Conservation (phyloP, 2,113 vertebrate species). For the Pelecanus crispus region DNA sequence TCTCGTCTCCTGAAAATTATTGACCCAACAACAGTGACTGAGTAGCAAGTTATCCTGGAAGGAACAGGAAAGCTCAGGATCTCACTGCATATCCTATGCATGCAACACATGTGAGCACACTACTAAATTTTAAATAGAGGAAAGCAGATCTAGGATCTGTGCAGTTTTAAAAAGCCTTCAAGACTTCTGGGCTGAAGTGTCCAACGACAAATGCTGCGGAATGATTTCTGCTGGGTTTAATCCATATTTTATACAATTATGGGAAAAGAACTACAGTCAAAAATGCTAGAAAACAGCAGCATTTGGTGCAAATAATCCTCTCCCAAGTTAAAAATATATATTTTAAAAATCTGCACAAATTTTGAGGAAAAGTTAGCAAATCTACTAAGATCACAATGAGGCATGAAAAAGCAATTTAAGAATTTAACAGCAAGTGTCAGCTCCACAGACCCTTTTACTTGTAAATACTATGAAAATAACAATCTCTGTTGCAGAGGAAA, state of each 20-base stretch:
- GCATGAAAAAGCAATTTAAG: constrained; percentile 15
- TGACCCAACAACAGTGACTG: not conserved
- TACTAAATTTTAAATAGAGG: not conserved
- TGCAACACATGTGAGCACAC: not conserved
- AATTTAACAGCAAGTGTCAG: not conserved
- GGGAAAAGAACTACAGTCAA: not conserved
- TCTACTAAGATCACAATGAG: not conserved
- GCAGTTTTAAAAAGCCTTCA: not conserved
- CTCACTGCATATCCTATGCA: not conserved
- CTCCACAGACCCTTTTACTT: not conserved
- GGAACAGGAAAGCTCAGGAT: not conserved
- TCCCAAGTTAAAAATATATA: not conserved
- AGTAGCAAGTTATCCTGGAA: not conserved
- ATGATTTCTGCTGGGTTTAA: not conserved
- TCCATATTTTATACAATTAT: not conserved
- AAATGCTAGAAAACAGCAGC: not conserved
- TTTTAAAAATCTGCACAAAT: not conserved
- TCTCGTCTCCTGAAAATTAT: not conserved
- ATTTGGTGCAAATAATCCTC: not conserved
- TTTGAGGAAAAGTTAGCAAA: constrained; percentile 8
- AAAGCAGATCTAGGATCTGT: not conserved
- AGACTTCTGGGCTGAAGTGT: not conserved
- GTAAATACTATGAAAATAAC: not conserved
- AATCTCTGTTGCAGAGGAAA: not conserved
- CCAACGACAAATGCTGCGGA: not conserved